These are phyloP conservation scores for Volucella bombylans DNA, from an alignment of 2,888 invertebrate genomes.

Conservation along the genomic window DNA sequence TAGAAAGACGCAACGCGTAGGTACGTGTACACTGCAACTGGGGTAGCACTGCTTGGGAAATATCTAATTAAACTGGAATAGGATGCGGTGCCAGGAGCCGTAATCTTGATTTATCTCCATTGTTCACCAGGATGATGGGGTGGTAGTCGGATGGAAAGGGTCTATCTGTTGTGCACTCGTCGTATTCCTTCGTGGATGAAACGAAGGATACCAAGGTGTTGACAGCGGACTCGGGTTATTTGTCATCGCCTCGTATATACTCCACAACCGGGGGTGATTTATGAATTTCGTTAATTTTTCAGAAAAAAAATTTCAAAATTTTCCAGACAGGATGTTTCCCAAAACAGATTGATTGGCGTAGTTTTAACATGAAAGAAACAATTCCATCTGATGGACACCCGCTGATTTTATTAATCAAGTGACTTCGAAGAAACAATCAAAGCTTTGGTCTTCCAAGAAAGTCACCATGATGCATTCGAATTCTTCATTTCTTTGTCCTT, in stretches of 20 bases:
- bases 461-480: constrained; percentile 10
- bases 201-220: constrained; percentile 48
- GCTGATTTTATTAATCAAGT: constrained; percentile 50
- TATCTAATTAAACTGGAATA: constrained; percentile 70
- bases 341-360: not conserved
- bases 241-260: constrained; percentile 60
- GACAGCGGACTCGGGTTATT: constrained; percentile 64
- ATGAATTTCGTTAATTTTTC: constrained; percentile 52
- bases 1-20: constrained; percentile 36
- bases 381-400: constrained; percentile 36
- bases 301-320: constrained; percentile 32
- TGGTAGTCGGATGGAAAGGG: not conserved
- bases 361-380: not conserved
- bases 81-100: constrained; percentile 73
- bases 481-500: constrained; percentile 34
- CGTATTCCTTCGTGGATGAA: constrained; percentile 24
- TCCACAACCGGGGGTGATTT: constrained; percentile 38
- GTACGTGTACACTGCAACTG: constrained; percentile 10
- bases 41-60: constrained; percentile 61
- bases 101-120: constrained; percentile 78
- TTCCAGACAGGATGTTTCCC: not conserved
- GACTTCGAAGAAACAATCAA: constrained; percentile 20
- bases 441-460: constrained; percentile 1
- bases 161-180: constrained; percentile 34
- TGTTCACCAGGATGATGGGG: constrained; percentile 59